These are phyloP conservation scores for Arvicola amphibius DNA, from an alignment of 2,797 vertebrate species.

Conservation along the genomic window DNA sequence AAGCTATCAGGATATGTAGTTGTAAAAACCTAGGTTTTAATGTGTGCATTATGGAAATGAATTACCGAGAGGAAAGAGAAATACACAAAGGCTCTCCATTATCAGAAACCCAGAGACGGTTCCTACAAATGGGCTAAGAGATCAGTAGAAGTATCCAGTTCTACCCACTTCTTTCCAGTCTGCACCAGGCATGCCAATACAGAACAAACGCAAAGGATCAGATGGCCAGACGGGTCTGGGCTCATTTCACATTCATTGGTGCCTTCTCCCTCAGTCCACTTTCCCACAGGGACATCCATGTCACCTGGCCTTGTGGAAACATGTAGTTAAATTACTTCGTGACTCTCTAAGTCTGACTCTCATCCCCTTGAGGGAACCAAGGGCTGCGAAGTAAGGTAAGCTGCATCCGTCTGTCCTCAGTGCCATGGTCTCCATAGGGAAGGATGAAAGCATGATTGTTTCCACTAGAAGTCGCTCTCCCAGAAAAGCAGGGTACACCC, in stretches of 20 bases:
- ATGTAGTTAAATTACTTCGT: not conserved
- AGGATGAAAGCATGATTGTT: not conserved
- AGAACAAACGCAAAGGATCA: constrained; percentile 57
- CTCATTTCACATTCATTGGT: constrained; percentile 56
- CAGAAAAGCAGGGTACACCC: not conserved
- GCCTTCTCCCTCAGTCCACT: constrained; percentile 35
- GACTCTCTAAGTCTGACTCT: not conserved
- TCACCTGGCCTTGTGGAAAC: not conserved
- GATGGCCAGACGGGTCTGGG: not conserved
- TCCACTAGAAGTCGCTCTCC: not conserved
- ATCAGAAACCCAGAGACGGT: not conserved
- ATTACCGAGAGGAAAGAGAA: constrained; percentile 4
- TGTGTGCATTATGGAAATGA: not conserved
- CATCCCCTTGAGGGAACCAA: not conserved
- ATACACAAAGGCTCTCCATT: not conserved
- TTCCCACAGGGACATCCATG: constrained; percentile 27
- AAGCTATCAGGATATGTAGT: not conserved
- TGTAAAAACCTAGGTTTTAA: constrained; percentile 47
- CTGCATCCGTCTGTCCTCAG: not conserved
- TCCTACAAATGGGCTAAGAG: not conserved
- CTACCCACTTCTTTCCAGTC: constrained; percentile 3
- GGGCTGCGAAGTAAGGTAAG: not conserved
- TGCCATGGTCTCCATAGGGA: not conserved
- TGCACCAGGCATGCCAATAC: not conserved
- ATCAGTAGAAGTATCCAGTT: not conserved